These are phyloP conservation scores for Sthenelais limicola DNA, from an alignment of 2,888 invertebrate genomes.

Conservation along the genomic window DNA sequence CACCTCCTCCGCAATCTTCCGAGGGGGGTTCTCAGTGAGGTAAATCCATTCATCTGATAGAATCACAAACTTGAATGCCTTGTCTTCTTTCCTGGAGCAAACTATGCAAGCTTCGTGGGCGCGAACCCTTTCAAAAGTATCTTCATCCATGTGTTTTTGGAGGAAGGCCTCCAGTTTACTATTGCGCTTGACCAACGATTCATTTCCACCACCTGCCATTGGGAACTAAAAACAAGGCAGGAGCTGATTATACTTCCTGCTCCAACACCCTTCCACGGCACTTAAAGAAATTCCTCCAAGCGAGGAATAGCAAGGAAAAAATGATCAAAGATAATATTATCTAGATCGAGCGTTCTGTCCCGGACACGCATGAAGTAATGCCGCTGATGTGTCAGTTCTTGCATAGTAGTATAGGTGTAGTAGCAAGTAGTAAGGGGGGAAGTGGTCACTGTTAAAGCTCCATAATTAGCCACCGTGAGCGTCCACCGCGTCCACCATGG, in stretches of 20 bases:
- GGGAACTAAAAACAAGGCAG: conserved; percentile 35
- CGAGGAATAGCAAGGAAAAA: too few species aligned
- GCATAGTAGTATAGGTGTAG: too few species aligned
- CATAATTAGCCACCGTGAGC: too few species aligned
- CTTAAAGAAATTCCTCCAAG: too few species aligned
- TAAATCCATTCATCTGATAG: conserved; percentile 69
- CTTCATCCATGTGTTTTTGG: conserved; percentile 63
- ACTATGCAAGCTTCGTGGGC: conserved; percentile 70
- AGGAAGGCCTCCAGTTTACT: conserved; percentile 70
- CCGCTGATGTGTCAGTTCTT: too few species aligned
- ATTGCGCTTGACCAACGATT: conserved; percentile 65
- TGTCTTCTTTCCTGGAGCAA: conserved; percentile 68
- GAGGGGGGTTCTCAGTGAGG: conserved; percentile 70
- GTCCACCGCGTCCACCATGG: too few species aligned
- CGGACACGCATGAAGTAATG: too few species aligned
- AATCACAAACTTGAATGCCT: conserved; percentile 68
- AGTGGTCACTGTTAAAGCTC: too few species aligned
- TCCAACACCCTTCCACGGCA: background rate
- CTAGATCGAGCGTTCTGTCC: too few species aligned
- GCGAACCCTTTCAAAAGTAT: conserved; percentile 66
- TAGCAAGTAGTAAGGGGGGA: too few species aligned
- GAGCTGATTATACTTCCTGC: background rate
- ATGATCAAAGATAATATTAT: too few species aligned
- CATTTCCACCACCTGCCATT: conserved; percentile 59
- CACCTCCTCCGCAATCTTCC: conserved; percentile 62